Base-by-base conservation (phyloP, 2,113 vertebrate species). In the Dinomys branickii region DNA sequence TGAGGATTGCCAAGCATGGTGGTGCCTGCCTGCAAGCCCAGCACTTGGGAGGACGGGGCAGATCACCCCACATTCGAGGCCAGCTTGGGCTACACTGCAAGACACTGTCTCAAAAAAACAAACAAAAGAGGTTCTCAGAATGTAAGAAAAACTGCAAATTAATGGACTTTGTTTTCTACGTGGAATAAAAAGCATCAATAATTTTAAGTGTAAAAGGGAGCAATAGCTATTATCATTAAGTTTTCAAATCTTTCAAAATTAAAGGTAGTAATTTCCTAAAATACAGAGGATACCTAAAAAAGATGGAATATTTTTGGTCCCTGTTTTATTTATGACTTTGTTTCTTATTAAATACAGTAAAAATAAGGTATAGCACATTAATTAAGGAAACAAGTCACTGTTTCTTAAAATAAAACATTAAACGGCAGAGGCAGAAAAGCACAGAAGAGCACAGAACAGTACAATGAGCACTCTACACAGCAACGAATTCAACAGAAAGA, bases 221-320 rank as follows among this genome's bases (percentile, higher is more conserved):
- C 2, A 88, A 88, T 1, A 69, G 69, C 20, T 80, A 87, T 85
- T 84, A 89, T 90, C 30, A 86, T 75, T 89, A 95, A 90, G 10
- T 16, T 84, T 88, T 90, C 77, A 77, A 90, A 90, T 88, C 33
- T 94, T 95, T 91, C 22, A 52, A 88, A 90, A 94, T 92, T 88
- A 96, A 98, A 96, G 16, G 93, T 10, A 90, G 10, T 44, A 86
- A 96, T 92, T 94, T 96, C 69, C 73, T 80, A 7, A 94, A 96
- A 94, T 52, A 88, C 0, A 97, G 81, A 71, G 80, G 20, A 33
- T 58, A 91, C 80, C 16, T n/a, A 83, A 96, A 94, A 6, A 10
- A 89, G 7, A 38, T 38, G 17, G 14, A 77, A 33, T 3, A 12
- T 41, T 89, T 86, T 78, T 22, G 20, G 12, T 56, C 52, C 19